Base-by-base conservation (phyloP, 2,797 vertebrate species). In the Alauda arvensis region DNA sequence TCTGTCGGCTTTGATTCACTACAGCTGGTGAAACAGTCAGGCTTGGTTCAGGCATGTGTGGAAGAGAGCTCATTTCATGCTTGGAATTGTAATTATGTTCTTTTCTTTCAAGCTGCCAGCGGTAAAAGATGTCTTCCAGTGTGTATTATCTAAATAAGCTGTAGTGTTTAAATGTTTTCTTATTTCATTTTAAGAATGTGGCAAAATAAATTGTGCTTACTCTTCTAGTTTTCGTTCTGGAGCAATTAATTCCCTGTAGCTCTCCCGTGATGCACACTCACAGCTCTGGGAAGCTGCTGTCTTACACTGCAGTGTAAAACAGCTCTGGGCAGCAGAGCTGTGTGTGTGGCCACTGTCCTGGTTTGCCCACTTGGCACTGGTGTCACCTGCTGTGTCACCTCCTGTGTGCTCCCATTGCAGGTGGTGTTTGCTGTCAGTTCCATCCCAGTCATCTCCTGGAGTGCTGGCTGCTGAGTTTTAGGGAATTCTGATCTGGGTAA, bases 11-110 rank as follows among this genome's bases (percentile, higher is more conserved):
- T 97, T 97, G 96, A 97, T 97, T 97, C 92, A 43, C 92, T 96
- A 95, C 97, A 98, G 97, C 97, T 98, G 97, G 91, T 93, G 95
- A 77, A 95, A 93, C 90, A 87, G 86, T 92, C 91, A 89, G 87
- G 88, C 96, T 97, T 75, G 80, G 96, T 96, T 94, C 90, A 90
- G 95, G 92, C 97, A 95, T 96, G 97, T 96, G 94, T 93, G 81
- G 72, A 94, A 94, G 94, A 95, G 91, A 95, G 91, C 92, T 95
- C 85, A 88, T 95, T 86, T 92, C 92, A 94, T 93, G 94, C 94
- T 95, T 89, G 78, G 93, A 96, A 94, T 95, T 93, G 92, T 95
- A 97, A 96, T 93, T 92, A 88, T 78, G 88, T 94, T 93, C 90
- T 92, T 95, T 90, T 93, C 89, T 95, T 93, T 94, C 89, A 96